These are phyloP conservation scores for Cantharis flavilabris DNA, from an alignment of 2,888 invertebrate genomes.

Conservation along the genomic window DNA sequence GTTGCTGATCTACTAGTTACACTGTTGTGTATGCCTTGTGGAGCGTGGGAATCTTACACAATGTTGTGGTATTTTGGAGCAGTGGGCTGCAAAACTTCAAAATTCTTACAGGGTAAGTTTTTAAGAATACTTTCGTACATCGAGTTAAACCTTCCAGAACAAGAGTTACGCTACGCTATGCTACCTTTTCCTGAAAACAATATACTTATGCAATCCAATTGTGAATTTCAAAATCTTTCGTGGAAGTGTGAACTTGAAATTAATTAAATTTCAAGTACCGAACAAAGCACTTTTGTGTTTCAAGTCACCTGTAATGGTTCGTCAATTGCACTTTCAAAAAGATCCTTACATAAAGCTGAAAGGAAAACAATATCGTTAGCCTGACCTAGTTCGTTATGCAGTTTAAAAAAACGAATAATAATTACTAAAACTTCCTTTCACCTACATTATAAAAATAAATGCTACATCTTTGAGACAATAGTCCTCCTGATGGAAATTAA, in stretches of 20 bases:
- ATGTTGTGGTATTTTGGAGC: conserved; percentile 74
- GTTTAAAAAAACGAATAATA: too few relatives aligned
- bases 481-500: too few relatives aligned
- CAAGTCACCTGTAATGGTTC: not conserved
- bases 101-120: conserved; percentile 73
- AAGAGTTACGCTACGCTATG: not conserved
- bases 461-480: too few relatives aligned
- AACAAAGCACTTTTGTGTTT: too few relatives aligned
- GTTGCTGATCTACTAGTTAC: conserved; percentile 75
- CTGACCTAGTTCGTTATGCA: not conserved
- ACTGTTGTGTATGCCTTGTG: conserved; percentile 75
- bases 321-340: not conserved
- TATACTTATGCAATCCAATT: not conserved
- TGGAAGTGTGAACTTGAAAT: not conserved
- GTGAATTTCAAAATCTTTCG: not conserved
- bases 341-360: not conserved
- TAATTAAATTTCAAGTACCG: too few relatives aligned
- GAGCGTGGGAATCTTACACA: conserved; percentile 71
- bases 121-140: not conserved
- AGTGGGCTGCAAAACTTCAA: conserved; percentile 73
- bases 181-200: not conserved
- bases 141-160: not conserved
- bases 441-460: too few relatives aligned
- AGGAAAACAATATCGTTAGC: not conserved
- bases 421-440: too few relatives aligned